Evolutionary conservation across 2,888 invertebrate species (phyloP).

Genomic region (Spodoptera picta): DNA sequence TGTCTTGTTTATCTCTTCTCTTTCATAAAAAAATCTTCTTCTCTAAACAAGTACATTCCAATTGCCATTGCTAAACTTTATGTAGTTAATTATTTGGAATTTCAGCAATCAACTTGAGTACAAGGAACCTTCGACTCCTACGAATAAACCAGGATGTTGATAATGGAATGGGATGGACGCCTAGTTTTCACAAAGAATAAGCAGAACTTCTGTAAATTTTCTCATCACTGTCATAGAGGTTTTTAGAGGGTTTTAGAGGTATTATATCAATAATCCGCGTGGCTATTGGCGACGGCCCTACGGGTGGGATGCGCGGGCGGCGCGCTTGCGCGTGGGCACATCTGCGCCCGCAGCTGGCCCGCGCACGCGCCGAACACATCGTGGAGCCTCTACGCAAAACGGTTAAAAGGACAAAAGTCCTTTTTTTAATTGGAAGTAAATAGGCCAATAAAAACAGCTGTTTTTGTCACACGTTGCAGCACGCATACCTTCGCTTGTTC

Average conservation of each 20-base stretch:
- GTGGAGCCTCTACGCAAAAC: constrained; percentile 42
- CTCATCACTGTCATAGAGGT: constrained; percentile 13
- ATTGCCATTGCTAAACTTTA: too few relatives aligned
- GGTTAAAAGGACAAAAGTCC: constrained; percentile 52
- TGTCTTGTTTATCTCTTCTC: too few relatives aligned
- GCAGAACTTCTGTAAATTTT: constrained; percentile 11
- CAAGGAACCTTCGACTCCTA: too few relatives aligned
- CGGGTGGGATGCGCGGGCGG: constrained; percentile 45
- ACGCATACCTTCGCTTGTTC: not conserved
- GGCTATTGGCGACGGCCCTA: constrained; percentile 38
- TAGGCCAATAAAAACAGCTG: constrained; percentile 33
- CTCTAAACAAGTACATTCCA: too few relatives aligned
- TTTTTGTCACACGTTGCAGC: constrained; percentile 18
- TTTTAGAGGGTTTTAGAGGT: too few relatives aligned
- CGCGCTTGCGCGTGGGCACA: constrained; percentile 54
- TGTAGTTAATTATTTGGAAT: too few relatives aligned
- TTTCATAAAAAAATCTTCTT: too few relatives aligned
- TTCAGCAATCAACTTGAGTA: too few relatives aligned
- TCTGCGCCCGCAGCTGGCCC: constrained; percentile 72
- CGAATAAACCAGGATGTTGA: too few relatives aligned
- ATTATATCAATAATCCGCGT: constrained; percentile 50
- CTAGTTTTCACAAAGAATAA: too few relatives aligned
- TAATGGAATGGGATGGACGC: too few relatives aligned
- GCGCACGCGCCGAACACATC: constrained; percentile 52
- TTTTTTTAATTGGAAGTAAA: constrained; percentile 27